Evolutionary conservation across 2,113 vertebrate genomes (phyloP), one percentile per base, ranked within the genome.

Genomic region (Nesoenas mayeri): DNA sequence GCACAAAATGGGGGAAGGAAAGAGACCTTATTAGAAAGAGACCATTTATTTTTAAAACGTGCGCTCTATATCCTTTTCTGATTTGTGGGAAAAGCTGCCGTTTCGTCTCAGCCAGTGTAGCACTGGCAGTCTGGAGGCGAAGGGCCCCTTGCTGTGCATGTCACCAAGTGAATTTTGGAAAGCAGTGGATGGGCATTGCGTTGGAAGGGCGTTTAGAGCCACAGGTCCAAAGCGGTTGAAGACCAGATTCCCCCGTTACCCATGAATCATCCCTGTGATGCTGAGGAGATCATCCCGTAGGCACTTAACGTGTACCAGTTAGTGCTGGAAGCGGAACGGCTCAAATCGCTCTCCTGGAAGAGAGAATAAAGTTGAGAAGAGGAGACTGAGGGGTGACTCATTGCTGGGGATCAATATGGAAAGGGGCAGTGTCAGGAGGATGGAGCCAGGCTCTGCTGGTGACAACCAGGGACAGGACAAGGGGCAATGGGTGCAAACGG

Each of bases 261-360:
- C 24, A 0, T 10, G 15, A 22, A n/a, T 32, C 57, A 31, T 72
- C 38, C 50, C 47, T 7, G 0, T 1, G 6, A 14, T 6, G 60
- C 94, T 38, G 79, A 58, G 44, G 65, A 60, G 64, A 38, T 69
- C 64, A 79, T 32, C 80, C 57, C 5, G 9, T 40, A 5, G 80
- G 91, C 69, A 58, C 95, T 92, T 74, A 60, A 32, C 89, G 66
- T 15, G 28, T 72, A 31, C 80, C 82, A 83, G 84, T 91, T 78
- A 50, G 65, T 79, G 32, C 92, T 82, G 42, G 32, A 78, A 61
- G 91, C 95, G 88, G 96, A 85, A 81, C 85, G 81, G 73, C 85
- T 89, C 48, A 61, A 83, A 88, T 31, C 31, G 61, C 92, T 97
- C 93, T 96, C 88, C 36, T 91, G 91, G 80, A 18, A 93, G 88